phyloP scores from a whole-genome alignment of 92 coral and sea anemone genomes.

The Palythoa grandiflora region DNA sequence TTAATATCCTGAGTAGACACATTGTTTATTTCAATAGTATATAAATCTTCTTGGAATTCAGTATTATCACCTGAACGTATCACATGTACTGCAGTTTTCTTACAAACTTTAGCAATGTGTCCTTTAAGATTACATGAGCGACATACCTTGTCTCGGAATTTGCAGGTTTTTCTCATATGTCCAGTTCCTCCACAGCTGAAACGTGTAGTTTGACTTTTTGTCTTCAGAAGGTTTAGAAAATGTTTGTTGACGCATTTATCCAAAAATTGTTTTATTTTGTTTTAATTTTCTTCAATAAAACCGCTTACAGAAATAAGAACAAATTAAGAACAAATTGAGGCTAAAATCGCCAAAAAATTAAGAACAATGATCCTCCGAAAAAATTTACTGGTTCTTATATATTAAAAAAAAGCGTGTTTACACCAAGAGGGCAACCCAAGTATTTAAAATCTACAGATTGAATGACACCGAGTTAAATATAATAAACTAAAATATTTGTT shows the following conservation, averaged over 20 bases:
- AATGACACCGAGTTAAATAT: too few species aligned
- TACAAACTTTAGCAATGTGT: background rate
- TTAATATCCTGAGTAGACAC: constrained; percentile 50
- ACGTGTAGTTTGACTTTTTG: background rate
- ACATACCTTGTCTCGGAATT: background rate
- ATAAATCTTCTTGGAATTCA: constrained; percentile 6
- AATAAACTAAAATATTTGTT: too few species aligned
- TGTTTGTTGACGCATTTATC: background rate
- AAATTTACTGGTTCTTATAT: too few species aligned
- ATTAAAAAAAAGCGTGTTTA: too few species aligned
- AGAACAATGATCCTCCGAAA: too few species aligned
- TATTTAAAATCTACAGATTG: too few species aligned
- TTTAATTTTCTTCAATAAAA: too few species aligned
- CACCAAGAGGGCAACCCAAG: too few species aligned
- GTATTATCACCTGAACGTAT: constrained; percentile 1
- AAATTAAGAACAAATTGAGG: too few species aligned
- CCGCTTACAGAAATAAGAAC: too few species aligned
- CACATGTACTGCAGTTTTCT: background rate
- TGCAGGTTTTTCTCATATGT: constrained; percentile 1
- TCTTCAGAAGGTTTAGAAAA: background rate
- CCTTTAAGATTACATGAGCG: background rate
- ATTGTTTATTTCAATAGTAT: constrained; percentile 38
- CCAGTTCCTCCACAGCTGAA: constrained; percentile 11
- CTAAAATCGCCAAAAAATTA: too few species aligned
- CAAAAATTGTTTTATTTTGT: too few species aligned